These are phyloP conservation scores for Aurelia sp. DNA, from an alignment of 30 jellyfish, hydroid and myxozoan genomes.

Conservation along the genomic window DNA sequence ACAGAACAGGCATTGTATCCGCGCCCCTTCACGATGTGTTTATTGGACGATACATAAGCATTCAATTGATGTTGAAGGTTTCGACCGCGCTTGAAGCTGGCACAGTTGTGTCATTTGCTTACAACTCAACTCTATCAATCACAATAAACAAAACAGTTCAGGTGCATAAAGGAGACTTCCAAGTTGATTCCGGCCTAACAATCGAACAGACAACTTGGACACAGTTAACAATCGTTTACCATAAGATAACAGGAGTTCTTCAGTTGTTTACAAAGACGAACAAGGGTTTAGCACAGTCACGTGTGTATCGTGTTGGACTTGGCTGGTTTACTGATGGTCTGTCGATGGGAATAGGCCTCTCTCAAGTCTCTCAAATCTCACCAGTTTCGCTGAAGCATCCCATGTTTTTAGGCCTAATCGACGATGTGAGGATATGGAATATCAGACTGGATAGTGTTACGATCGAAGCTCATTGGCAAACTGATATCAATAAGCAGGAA, in stretches of 20 bases:
- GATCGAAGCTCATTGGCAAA: slow-evolving; percentile 42
- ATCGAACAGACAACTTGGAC: slow-evolving; percentile 23
- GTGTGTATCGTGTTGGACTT: slow-evolving; percentile 25
- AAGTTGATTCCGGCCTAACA: slow-evolving; percentile 45
- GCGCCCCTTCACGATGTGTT: slow-evolving; percentile 21
- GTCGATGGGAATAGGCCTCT: slow-evolving; percentile 57
- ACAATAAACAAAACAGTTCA: slow-evolving; percentile 25
- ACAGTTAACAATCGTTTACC: slow-evolving; percentile 60
- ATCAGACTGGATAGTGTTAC: slow-evolving; percentile 48
- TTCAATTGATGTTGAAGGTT: slow-evolving; percentile 55
- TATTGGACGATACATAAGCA: slow-evolving; percentile 5
- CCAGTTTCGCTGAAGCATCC: slow-evolving; percentile 19
- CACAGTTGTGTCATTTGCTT: slow-evolving; percentile 40
- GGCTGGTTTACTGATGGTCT: slow-evolving; percentile 52
- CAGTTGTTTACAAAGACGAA: slow-evolving; percentile 48
- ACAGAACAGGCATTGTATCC: slow-evolving; percentile 48
- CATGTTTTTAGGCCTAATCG: slow-evolving; percentile 46
- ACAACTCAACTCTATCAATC: slow-evolving; percentile 27
- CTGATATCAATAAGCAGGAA: not conserved
- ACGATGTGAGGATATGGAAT: slow-evolving; percentile 49
- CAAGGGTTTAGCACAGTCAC: slow-evolving; percentile 19
- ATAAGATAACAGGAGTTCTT: slow-evolving; percentile 38
- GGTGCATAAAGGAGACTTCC: slow-evolving; percentile 13
- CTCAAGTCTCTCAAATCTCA: slow-evolving; percentile 17
- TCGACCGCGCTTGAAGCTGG: slow-evolving; percentile 34